Evolutionary conservation across 1,140 invertebrate genomes (phyloP).

Genomic region (Dinothrombium tinctorium): DNA sequence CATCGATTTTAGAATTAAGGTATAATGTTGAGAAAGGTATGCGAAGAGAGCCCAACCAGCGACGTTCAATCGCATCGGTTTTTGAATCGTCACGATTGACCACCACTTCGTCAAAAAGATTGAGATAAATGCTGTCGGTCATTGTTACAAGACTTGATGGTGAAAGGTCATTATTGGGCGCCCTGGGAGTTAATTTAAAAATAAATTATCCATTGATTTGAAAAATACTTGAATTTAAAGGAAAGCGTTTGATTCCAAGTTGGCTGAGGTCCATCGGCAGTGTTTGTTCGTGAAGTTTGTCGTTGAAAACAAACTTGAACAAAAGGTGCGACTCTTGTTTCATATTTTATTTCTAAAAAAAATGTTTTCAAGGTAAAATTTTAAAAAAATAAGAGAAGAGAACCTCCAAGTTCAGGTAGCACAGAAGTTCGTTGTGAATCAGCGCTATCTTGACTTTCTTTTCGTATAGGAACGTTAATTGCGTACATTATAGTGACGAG

Average conservation of each 20-base stretch:
- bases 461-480: slow-evolving; percentile 30
- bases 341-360: slow-evolving; percentile 5
- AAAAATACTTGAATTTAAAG: slow-evolving; percentile 32
- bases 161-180: slow-evolving; percentile 28
- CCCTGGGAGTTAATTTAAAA: slow-evolving; percentile 18
- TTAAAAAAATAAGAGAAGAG: too few species aligned
- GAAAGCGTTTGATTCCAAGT: slow-evolving; percentile 54
- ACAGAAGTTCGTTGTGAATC: neutral
- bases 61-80: slow-evolving; percentile 34
- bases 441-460: slow-evolving; percentile 7
- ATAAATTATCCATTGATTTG: slow-evolving; percentile 9
- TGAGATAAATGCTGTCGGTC: slow-evolving; percentile 22
- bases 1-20: slow-evolving; percentile 33
- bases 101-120: slow-evolving; percentile 42
- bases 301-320: slow-evolving; percentile 43
- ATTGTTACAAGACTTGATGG: slow-evolving; percentile 24
- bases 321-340: slow-evolving; percentile 31
- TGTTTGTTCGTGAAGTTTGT: slow-evolving; percentile 30
- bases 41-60: slow-evolving; percentile 43
- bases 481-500: slow-evolving; percentile 30
- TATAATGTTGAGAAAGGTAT: slow-evolving; percentile 46
- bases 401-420: too few species aligned
- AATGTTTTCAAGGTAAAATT: too few species aligned
- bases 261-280: slow-evolving; percentile 45
- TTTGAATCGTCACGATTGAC: slow-evolving; percentile 36